Conservation (phyloP, 2,797 vertebrate genomes). For the Phalanger gymnotis region DNA sequence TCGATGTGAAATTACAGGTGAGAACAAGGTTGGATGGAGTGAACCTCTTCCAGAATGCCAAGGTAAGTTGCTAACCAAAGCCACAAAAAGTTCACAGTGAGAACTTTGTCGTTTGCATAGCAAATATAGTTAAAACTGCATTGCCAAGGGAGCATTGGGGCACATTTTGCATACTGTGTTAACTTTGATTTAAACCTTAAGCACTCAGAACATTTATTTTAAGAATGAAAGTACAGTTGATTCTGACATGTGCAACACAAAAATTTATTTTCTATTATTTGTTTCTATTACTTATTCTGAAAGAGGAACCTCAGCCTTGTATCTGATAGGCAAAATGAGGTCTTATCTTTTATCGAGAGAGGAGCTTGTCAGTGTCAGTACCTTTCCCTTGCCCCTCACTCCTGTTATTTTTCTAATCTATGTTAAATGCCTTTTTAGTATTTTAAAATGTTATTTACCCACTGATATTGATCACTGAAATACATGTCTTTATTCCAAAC, state of each 20-base stretch:
- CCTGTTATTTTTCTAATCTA: too few species aligned
- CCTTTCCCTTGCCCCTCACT: too few species aligned
- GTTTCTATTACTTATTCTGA: too few species aligned
- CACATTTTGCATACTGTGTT: neutral
- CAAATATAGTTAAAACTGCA: neutral
- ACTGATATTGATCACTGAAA: too few species aligned
- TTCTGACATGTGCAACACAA: neutral
- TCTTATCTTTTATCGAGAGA: too few species aligned
- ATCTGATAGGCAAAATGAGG: too few species aligned
- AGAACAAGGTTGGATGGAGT: neutral
- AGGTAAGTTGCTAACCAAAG: neutral
- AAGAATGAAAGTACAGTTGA: neutral
- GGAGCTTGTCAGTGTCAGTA: too few species aligned
- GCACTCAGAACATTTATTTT: neutral
- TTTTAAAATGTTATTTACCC: too few species aligned
- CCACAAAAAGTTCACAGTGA: neutral
- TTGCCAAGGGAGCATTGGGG: neutral
- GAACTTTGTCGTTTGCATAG: neutral
- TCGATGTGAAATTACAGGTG: neutral
- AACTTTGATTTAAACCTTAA: neutral
- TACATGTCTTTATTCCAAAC: too few species aligned
- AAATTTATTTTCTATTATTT: neutral
- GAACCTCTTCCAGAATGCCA: neutral
- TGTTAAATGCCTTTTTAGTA: too few species aligned
- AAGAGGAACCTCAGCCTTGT: too few species aligned